Evolutionary conservation across 37 sponge, comb jelly and placozoan genomes (phyloP).

Genomic region (Diacarnus erythraeanus): DNA sequence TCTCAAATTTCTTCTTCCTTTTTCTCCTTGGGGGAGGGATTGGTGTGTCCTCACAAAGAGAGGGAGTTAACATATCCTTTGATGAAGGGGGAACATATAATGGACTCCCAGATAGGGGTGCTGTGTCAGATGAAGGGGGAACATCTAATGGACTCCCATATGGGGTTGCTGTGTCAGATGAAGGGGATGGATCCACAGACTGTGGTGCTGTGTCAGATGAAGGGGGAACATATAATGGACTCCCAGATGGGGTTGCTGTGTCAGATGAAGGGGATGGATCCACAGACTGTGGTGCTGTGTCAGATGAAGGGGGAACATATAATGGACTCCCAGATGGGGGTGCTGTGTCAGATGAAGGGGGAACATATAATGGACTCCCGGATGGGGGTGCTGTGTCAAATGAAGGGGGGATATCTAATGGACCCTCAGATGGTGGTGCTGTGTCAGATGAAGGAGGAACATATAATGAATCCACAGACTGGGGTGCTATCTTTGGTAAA

Average conservation of each 20-base stretch:
- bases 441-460: neutral
- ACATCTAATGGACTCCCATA: no score
- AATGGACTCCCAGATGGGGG: no score
- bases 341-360: neutral
- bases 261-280: neutral
- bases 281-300: no score
- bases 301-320: neutral
- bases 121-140: neutral
- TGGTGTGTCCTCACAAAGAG: constrained; percentile 28
- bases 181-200: neutral
- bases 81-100: neutral
- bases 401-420: neutral
- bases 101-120: no score
- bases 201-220: neutral
- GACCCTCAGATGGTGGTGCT: no score
- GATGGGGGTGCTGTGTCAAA: no score
- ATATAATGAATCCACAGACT: no score
- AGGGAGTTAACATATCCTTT: neutral
- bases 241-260: no score
- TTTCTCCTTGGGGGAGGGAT: constrained; percentile 37
- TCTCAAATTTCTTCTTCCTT: constrained; percentile 31
- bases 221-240: no score
- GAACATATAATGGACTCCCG: no score
- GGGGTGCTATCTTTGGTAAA: no score
- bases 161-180: no score